Evolutionary conservation across 2,888 invertebrate genomes (phyloP).

Genomic region (Rotaria sp.): DNA sequence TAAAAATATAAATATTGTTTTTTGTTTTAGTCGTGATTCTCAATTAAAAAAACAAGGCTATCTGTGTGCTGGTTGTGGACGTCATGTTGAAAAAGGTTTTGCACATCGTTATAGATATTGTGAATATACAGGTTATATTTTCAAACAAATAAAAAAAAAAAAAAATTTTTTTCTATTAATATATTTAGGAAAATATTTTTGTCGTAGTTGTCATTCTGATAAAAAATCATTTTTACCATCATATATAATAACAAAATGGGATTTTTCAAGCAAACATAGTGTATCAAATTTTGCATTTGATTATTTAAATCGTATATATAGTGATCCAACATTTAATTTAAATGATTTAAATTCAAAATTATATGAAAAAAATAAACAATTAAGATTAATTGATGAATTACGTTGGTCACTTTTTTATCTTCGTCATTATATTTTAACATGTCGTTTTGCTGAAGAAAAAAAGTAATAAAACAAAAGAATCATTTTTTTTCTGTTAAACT

Average conservation of each 20-base stretch:
- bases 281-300: constrained; percentile 74
- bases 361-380: constrained; percentile 57
- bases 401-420: constrained; percentile 28
- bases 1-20: not conserved
- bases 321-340: constrained; percentile 71
- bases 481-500: no score
- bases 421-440: constrained; percentile 32
- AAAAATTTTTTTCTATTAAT: no score
- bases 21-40: constrained; percentile 1
- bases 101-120: constrained; percentile 31
- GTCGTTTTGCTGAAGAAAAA: constrained; percentile 30
- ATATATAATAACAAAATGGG: constrained; percentile 57
- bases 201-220: constrained; percentile 76
- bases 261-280: constrained; percentile 60
- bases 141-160: not conserved
- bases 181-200: constrained; percentile 70
- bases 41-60: constrained; percentile 33
- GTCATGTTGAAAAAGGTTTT: constrained; percentile 35
- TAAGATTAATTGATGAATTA: constrained; percentile 25
- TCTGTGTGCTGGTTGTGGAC: constrained; percentile 39
- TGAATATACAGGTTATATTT: constrained; percentile 29
- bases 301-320: constrained; percentile 68
- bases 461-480: not conserved
- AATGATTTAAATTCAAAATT: constrained; percentile 66
- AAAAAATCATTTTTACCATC: constrained; percentile 65